Evolutionary conservation across 2,113 vertebrate genomes (phyloP), one percentile per base, ranked within the genome.

Genomic region (Acrocephalus kingi): DNA sequence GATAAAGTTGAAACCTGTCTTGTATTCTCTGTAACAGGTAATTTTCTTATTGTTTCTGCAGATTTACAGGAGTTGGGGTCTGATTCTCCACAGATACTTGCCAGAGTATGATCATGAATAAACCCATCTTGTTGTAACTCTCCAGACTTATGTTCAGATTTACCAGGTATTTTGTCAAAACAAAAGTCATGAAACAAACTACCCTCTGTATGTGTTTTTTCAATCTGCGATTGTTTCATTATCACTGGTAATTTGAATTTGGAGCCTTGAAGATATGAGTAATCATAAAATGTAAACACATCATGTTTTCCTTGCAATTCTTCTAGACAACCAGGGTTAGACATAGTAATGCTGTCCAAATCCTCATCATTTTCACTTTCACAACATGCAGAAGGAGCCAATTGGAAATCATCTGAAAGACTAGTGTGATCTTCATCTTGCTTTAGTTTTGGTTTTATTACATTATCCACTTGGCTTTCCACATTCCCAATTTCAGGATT

Each of bases 211-310:
- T 95, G 97, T 86, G 94, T 67, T 91, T 97, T 98, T 95, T 96
- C 96, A 94, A 52, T 83, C 66, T 97, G 91, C 0, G 98, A 93
- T 84, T 97, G 97, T 84, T 98, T 98, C 95, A 97, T 97, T 88
- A 98, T 90, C 88, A 67, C 80, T 71, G 97, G 98, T 92, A 98
- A 97, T 91, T 97, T 98, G 89, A 98, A 95, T 97, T 98, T 98
- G 85, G 98, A 97, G 92, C 96, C 97, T 97, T 98, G 98, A 91
- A 98, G 98, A 92, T 98, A 98, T 1, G 98, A 98, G 69, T 98
- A 98, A 97, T 98, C 98, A 96, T 98, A 98, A 97, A 98, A 98
- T 64, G 98, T 98, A 97, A 98, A 97, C 83, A 97, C 93, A 10
- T 97, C 96, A 77, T 95, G 96, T 96, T 98, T 98, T 97, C 82